Evolutionary conservation across 1,140 invertebrate genomes (phyloP).

Genomic region (Dendrolimus kikuchii): DNA sequence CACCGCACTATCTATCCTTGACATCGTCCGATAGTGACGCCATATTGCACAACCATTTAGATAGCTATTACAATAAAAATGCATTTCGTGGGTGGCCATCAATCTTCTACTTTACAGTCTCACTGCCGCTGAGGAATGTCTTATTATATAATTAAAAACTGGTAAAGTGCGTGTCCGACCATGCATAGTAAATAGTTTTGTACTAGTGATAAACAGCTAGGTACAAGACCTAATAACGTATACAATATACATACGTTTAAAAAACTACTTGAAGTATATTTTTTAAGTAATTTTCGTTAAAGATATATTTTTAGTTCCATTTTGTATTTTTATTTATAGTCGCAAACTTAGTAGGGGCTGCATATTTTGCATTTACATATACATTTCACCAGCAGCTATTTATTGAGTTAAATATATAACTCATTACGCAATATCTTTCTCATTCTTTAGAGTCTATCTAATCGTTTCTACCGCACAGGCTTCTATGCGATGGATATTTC

Average conservation of each 20-base stretch:
- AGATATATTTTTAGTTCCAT: too few species aligned
- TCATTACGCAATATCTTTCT: too few species aligned
- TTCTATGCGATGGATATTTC: too few species aligned
- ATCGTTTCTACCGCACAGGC: too few species aligned
- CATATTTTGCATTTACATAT: too few species aligned
- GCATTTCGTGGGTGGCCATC: slow-evolving; percentile 41
- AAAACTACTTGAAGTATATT: too few species aligned
- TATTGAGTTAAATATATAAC: too few species aligned
- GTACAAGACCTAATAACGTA: slow-evolving; percentile 3
- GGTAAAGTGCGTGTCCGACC: slow-evolving; percentile 2
- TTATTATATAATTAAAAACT: slow-evolving; percentile 11
- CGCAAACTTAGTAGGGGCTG: too few species aligned
- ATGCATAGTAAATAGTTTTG: not conserved
- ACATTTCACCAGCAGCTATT: too few species aligned
- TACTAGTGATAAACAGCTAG: slow-evolving; percentile 3
- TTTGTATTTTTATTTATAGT: too few species aligned
- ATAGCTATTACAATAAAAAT: slow-evolving; percentile 52
- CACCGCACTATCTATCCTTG: slow-evolving; percentile 44
- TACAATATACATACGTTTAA: not conserved
- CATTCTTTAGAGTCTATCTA: too few species aligned
- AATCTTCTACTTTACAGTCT: slow-evolving; percentile 20
- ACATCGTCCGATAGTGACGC: slow-evolving; percentile 45
- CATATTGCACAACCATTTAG: slow-evolving; percentile 56
- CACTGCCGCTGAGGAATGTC: slow-evolving; percentile 12
- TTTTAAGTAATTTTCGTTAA: too few species aligned